These are phyloP conservation scores for Malurus melanocephalus DNA, from an alignment of 2,113 vertebrate species.

Conservation along the genomic window DNA sequence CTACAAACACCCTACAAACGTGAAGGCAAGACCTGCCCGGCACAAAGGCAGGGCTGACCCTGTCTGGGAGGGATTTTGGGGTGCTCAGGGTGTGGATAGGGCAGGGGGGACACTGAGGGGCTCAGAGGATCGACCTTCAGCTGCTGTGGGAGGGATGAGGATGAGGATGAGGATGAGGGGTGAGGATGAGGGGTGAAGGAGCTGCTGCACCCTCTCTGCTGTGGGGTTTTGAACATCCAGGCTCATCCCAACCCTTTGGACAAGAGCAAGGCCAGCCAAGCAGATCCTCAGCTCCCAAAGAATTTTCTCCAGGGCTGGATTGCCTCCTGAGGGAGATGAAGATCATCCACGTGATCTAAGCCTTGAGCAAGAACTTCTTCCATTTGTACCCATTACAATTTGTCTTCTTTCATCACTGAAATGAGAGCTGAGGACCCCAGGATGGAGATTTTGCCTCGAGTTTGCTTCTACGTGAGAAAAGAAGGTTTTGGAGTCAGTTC, in stretches of 20 bases:
- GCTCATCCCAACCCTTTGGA: background rate
- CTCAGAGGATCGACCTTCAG: background rate
- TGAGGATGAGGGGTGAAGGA: too few species aligned
- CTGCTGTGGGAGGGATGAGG: too few species aligned
- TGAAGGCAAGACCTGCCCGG: background rate
- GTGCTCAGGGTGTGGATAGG: background rate
- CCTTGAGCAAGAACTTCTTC: background rate
- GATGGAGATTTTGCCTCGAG: background rate
- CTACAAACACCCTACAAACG: accelerated
- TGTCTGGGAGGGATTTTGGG: background rate
- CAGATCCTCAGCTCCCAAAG: background rate
- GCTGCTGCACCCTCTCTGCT: background rate
- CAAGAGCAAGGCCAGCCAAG: background rate
- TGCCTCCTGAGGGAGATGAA: accelerated
- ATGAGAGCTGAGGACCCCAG: background rate
- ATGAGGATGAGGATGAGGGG: too few species aligned
- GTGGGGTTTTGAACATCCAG: background rate
- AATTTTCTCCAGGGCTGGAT: background rate
- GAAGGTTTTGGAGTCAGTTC: background rate
- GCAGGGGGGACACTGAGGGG: background rate
- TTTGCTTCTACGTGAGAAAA: background rate
- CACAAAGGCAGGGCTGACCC: background rate
- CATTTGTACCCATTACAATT: background rate
- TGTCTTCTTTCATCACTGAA: background rate
- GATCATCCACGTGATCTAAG: background rate